phyloP scores from a whole-genome alignment of 92 coral and sea anemone species.

The Montipora capitata region DNA sequence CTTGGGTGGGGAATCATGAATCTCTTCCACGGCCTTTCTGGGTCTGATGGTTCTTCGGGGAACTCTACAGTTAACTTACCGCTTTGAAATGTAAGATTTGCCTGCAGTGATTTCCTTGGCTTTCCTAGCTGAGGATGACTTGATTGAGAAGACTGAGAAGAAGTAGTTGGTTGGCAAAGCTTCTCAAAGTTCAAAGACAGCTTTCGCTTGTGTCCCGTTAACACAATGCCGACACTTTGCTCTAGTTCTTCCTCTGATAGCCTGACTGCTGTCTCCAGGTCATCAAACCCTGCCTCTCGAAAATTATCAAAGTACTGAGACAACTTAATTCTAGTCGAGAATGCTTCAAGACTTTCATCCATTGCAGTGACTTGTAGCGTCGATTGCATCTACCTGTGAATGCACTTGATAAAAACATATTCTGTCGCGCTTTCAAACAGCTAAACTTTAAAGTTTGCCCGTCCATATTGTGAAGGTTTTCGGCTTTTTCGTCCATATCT shows the following conservation, averaged over 20 bases:
- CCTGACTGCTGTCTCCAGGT: slow-evolving; percentile 21
- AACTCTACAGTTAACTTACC: slow-evolving; percentile 15
- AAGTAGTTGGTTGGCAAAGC: slow-evolving; percentile 19
- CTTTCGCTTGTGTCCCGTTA: slow-evolving; percentile 29
- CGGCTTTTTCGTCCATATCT: no score
- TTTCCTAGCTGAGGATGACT: slow-evolving; percentile 8
- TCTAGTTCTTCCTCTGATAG: slow-evolving; percentile 10
- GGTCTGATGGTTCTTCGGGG: slow-evolving; percentile 16
- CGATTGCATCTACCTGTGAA: no score
- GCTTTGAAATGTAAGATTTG: slow-evolving; percentile 24
- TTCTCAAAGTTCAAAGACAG: slow-evolving; percentile 26
- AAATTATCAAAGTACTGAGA: slow-evolving; percentile 61
- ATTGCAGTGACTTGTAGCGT: slow-evolving; percentile 10
- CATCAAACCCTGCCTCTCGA: slow-evolving; percentile 51
- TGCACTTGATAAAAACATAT: no score
- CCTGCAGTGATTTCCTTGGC: slow-evolving; percentile 6
- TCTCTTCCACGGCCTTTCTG: slow-evolving; percentile 36
- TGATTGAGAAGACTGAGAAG: not conserved
- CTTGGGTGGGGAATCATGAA: slow-evolving; percentile 47
- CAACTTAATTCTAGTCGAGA: not conserved
- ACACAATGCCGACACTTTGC: slow-evolving; percentile 24
- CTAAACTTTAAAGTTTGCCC: no score
- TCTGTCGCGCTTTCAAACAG: no score
- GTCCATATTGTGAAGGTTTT: no score
- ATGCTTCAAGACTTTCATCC: slow-evolving; percentile 60